Conservation (phyloP, 2,797 vertebrate genomes). For the Glyptemys insculpta region DNA sequence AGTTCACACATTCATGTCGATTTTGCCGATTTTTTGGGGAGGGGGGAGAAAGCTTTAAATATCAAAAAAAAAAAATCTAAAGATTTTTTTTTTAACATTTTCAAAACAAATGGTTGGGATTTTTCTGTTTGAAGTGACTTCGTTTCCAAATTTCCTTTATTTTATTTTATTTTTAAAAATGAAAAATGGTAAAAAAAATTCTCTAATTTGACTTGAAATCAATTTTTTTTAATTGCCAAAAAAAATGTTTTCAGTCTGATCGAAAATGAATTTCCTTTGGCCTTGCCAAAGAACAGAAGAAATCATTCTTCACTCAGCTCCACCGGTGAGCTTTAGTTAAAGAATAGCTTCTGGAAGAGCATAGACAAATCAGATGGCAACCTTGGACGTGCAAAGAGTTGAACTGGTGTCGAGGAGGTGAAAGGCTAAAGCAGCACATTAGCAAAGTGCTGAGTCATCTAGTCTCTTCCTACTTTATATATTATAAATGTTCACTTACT, state of each 20-base stretch:
- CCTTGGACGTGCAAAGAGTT: not conserved
- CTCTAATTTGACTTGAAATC: not conserved
- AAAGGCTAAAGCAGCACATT: not conserved
- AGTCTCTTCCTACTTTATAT: not conserved
- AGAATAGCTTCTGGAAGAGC: not conserved
- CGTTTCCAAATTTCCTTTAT: not conserved
- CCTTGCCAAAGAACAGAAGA: not conserved
- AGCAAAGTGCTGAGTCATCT: not conserved
- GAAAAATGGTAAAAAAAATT: not conserved
- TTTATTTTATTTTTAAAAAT: not conserved
- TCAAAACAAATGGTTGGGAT: not conserved
- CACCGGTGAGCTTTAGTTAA: not conserved
- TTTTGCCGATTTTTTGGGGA: too few relatives aligned
- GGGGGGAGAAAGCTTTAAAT: too few relatives aligned
- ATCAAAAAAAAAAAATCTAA: too few relatives aligned
- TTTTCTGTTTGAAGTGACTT: not conserved
- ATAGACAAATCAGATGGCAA: not conserved
- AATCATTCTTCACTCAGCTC: not conserved
- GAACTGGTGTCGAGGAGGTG: not conserved
- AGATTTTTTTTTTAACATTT: not conserved
- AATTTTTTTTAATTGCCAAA: not conserved
- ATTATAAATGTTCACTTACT: not conserved
- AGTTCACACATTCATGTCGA: too few relatives aligned
- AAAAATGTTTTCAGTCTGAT: not conserved
- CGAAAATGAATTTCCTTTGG: not conserved